phyloP scores from a whole-genome alignment of 1,140 invertebrate genomes.

The Zaprionus inermis region DNA sequence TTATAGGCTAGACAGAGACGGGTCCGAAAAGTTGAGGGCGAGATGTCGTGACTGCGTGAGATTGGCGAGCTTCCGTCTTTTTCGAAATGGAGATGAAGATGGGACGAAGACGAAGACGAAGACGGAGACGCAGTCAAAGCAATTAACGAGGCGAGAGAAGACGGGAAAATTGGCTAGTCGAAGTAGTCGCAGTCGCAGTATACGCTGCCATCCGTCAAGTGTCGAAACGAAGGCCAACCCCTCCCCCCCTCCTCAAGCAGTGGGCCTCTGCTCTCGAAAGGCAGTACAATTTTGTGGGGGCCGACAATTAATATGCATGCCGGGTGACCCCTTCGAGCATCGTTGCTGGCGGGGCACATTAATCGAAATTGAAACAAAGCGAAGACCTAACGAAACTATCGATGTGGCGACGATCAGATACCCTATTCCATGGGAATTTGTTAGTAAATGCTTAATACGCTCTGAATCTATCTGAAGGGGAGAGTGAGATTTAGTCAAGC shows the following conservation, averaged over 20 bases:
- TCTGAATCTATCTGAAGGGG: neutral
- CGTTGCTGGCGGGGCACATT: constrained; percentile 5
- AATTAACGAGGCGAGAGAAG: constrained; percentile 39
- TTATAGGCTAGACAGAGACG: constrained; percentile 10
- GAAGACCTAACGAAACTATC: neutral
- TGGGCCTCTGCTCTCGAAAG: constrained; percentile 5
- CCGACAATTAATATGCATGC: constrained; percentile 61
- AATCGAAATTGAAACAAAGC: constrained; percentile 45
- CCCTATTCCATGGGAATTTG: neutral
- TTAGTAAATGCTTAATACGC: no score
- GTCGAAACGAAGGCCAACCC: constrained; percentile 36
- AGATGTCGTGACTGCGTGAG: constrained; percentile 29
- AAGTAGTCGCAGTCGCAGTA: neutral
- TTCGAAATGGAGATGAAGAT: neutral
- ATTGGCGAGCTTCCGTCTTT: constrained; percentile 27
- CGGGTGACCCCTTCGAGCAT: constrained; percentile 44
- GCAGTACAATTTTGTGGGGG: constrained; percentile 34
- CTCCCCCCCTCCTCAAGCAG: neutral
- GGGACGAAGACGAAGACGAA: neutral
- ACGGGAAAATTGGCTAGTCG: constrained; percentile 34
- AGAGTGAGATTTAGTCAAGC: no score
- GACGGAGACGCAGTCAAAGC: constrained; percentile 11
- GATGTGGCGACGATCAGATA: neutral
- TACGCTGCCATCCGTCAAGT: constrained; percentile 40
- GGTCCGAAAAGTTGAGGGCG: constrained; percentile 1